A percentile compares a stretch with the other conserved stretches of the same genome.
phyloP scores from a whole-genome alignment of 2,113 vertebrate species.

The Cyphomyrus plagiostoma region DNA sequence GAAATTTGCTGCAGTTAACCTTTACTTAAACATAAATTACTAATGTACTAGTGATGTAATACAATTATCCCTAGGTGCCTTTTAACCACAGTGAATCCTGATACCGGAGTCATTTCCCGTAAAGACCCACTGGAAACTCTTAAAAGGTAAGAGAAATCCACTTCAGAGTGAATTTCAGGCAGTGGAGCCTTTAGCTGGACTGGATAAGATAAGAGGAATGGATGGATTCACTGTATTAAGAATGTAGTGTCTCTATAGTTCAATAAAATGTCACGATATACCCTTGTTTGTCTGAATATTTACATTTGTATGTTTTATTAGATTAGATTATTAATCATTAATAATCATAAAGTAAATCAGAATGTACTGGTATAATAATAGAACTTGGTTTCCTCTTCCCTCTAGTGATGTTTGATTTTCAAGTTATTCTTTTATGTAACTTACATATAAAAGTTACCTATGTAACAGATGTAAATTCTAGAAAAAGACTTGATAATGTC shows the following conservation, averaged over 20 bases:
- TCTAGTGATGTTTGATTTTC: not conserved
- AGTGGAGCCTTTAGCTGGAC: not conserved
- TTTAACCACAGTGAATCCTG: slow-evolving; percentile 84
- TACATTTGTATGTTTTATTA: not conserved
- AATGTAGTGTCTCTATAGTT: not conserved
- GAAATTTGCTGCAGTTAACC: not conserved
- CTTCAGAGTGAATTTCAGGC: not conserved
- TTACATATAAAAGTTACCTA: not conserved
- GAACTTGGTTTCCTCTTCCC: not conserved
- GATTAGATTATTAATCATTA: not conserved
- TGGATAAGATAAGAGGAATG: not conserved
- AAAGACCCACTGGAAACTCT: slow-evolving; percentile 87
- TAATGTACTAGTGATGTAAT: not conserved
- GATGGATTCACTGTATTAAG: not conserved
- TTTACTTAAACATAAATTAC: not conserved
- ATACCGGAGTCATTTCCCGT: slow-evolving; percentile 76
- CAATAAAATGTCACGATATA: not conserved
- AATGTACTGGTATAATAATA: not conserved
- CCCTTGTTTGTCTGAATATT: not conserved
- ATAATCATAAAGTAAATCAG: not conserved
- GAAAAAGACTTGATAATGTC: not conserved
- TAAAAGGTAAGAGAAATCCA: slow-evolving; percentile 64
- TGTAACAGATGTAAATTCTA: not conserved
- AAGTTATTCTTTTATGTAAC: not conserved
- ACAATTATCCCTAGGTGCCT: slow-evolving; percentile 67